Conservation (phyloP, 53 echinoderm and acorn worm species). For the Holothuria scabra region DNA sequence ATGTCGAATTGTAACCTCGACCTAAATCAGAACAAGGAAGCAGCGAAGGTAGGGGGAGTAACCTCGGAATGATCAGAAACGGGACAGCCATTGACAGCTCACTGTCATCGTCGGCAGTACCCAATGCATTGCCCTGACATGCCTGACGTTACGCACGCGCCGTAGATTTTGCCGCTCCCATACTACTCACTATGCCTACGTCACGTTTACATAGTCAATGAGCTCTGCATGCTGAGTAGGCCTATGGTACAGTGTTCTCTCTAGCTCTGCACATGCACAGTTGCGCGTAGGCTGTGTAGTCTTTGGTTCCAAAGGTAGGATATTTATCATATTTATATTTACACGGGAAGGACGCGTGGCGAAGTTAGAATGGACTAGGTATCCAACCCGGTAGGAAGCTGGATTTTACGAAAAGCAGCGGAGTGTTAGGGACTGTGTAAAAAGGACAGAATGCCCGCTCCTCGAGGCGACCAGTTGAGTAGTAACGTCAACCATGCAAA, state of each 20-base stretch:
- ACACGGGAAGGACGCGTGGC: not conserved
- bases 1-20: too few species aligned
- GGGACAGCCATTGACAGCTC: too few species aligned
- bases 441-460: slow-evolving; percentile 39
- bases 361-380: slow-evolving; percentile 16
- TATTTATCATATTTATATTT: not conserved
- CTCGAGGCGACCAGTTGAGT: slow-evolving; percentile 29
- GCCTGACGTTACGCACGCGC: not conserved
- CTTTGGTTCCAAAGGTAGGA: slow-evolving; percentile 29
- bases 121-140: too few species aligned
- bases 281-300: too few species aligned
- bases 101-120: too few species aligned
- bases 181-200: not conserved
- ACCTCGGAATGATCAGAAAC: too few species aligned
- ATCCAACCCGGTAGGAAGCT: not conserved
- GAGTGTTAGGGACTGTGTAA: not conserved
- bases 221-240: too few species aligned
- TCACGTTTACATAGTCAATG: too few species aligned
- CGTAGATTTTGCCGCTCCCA: slow-evolving; percentile 9
- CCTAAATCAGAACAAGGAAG: too few species aligned
- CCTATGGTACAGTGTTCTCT: too few species aligned
- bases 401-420: slow-evolving; percentile 3
- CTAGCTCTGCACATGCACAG: too few species aligned
- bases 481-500: slow-evolving; percentile 31
- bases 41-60: too few species aligned